phyloP scores from a whole-genome alignment of 2,797 vertebrate species.

The Pogoniulus pusillus region DNA sequence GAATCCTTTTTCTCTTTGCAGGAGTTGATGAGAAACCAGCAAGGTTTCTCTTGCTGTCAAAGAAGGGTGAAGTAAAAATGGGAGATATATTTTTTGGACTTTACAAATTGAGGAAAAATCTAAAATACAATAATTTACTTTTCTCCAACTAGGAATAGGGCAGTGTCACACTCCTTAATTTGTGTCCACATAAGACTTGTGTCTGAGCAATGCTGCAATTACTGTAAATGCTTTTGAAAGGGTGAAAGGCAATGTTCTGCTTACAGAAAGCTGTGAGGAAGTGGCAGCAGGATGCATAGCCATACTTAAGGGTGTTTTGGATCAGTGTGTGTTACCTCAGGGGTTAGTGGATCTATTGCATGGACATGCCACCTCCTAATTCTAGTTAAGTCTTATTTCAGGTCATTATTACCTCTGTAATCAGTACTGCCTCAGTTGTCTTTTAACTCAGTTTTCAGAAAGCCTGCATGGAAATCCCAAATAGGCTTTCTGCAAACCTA shows the following conservation, averaged over 20 bases:
- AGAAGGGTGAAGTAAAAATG: neutral
- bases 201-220: neutral
- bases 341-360: neutral
- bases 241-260: neutral
- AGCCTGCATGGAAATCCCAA: neutral
- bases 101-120: neutral
- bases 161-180: neutral
- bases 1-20: neutral
- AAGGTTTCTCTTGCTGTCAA: neutral
- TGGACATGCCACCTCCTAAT: rapidly evolving
- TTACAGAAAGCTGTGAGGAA: neutral
- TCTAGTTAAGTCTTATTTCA: neutral
- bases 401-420: neutral
- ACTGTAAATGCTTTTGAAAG: neutral
- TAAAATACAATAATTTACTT: neutral
- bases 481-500: neutral
- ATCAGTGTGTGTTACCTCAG: rapidly evolving
- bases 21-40: neutral
- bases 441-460: neutral
- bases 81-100: neutral
- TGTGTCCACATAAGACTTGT: neutral
- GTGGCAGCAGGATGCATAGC: rapidly evolving
- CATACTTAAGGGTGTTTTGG: rapidly evolving
- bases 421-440: neutral
- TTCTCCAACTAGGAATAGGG: neutral